These are phyloP conservation scores for Paralichthys olivaceus DNA, from an alignment of 2,113 vertebrate genomes.

Conservation along the genomic window DNA sequence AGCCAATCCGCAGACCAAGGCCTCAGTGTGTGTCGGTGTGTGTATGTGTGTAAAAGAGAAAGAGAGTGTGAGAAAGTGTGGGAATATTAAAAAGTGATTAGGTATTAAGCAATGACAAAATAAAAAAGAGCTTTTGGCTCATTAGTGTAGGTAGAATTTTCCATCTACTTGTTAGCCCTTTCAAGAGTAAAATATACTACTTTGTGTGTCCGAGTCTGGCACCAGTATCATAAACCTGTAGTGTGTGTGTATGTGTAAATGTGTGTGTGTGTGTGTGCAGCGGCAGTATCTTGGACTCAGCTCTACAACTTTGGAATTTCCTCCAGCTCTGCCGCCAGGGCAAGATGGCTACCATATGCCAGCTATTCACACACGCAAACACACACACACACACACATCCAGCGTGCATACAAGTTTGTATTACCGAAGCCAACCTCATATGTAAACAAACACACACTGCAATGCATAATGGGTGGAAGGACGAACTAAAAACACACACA, in stretches of 20 bases:
- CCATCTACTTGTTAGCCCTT: conserved; percentile 50
- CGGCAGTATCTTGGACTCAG: conserved; percentile 62
- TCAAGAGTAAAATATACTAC: conserved; percentile 40
- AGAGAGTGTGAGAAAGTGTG: background rate
- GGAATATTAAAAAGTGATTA: conserved; percentile 22
- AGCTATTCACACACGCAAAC: conserved; percentile 60
- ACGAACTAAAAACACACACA: conserved; percentile 27
- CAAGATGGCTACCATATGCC: conserved; percentile 80
- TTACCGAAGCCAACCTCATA: conserved; percentile 53
- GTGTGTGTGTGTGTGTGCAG: conserved; percentile 8
- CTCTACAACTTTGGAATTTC: conserved; percentile 73
- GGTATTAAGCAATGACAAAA: conserved; percentile 21
- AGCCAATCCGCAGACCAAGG: conserved; percentile 40
- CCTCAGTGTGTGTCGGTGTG: conserved; percentile 1
- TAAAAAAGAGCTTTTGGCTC: conserved; percentile 27
- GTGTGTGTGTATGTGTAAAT: conserved; percentile 19
- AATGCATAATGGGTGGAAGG: conserved; percentile 49
- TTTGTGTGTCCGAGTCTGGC: conserved; percentile 40
- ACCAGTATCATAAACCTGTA: conserved; percentile 47
- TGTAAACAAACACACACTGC: conserved; percentile 62
- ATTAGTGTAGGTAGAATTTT: conserved; percentile 33
- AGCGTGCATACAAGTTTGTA: conserved; percentile 49
- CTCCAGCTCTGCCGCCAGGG: conserved; percentile 69
- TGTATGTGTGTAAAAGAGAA: background rate
- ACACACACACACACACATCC: conserved; percentile 38